phyloP scores from a whole-genome alignment of 2,113 vertebrate genomes.

The Shinisaurus crocodilurus region DNA sequence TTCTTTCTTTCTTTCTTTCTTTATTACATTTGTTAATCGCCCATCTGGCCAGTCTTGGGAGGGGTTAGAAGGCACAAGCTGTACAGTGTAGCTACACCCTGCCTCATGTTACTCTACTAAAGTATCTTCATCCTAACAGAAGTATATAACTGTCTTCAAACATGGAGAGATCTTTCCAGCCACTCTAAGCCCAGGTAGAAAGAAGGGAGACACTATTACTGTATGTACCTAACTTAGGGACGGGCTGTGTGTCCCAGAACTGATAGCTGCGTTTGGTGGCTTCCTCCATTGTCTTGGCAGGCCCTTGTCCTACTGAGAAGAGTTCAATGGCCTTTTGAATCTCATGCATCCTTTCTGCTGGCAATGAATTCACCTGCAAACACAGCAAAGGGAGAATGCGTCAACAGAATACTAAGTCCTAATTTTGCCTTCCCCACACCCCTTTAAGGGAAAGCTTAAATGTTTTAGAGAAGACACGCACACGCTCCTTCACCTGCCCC shows the following conservation, averaged over 20 bases:
- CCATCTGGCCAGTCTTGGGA: too few relatives aligned
- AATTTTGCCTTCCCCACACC: not conserved
- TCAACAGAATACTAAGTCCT: conserved; percentile 44
- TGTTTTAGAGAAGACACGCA: not conserved
- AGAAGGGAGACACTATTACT: not conserved
- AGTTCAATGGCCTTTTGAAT: conserved; percentile 99
- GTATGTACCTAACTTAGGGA: conserved; percentile 92
- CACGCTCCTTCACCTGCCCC: not conserved
- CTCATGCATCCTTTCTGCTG: conserved; percentile 97
- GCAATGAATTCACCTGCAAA: conserved; percentile 91
- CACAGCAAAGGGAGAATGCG: conserved; percentile 34
- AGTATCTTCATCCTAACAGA: not conserved
- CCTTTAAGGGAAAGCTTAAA: not conserved
- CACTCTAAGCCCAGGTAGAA: not conserved
- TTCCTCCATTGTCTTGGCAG: conserved; percentile 99
- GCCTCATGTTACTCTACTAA: not conserved
- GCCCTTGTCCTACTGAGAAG: conserved; percentile 95
- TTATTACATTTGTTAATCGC: too few relatives aligned
- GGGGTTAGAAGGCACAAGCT: not conserved
- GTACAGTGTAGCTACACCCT: not conserved
- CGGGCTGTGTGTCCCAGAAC: conserved; percentile 99
- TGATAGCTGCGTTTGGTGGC: conserved; percentile 97
- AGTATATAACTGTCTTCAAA: not conserved
- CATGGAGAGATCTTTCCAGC: not conserved
- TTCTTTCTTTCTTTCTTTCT: too few relatives aligned